Percentiles rank a stretch among this genome's conserved stretches.
phyloP scores from a whole-genome alignment of 2,888 invertebrate genomes.

The Agrochola litura region DNA sequence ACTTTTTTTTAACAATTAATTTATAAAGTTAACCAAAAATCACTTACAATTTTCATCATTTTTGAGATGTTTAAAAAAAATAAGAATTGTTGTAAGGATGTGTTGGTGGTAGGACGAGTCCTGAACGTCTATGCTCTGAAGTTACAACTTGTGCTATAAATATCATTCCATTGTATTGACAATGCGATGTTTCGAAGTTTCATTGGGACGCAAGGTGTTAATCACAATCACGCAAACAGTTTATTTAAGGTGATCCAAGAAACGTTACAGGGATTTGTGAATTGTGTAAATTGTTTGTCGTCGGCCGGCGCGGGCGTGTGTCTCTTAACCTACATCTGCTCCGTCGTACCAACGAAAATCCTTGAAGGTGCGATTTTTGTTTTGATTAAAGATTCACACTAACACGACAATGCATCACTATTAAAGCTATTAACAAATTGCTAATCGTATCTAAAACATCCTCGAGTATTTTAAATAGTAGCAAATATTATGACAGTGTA shows the following conservation, averaged over 20 bases:
- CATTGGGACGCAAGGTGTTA: conserved; percentile 88
- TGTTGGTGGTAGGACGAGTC: conserved; percentile 79
- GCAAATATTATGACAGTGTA: conserved; percentile 30
- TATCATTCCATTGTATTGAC: conserved; percentile 85
- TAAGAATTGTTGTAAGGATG: conserved; percentile 63
- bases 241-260: conserved; percentile 88
- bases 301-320: conserved; percentile 67
- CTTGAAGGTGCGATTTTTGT: conserved; percentile 55
- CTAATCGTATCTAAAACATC: conserved; percentile 44
- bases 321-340: conserved; percentile 78
- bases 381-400: conserved; percentile 54
- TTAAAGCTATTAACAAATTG: conserved; percentile 50
- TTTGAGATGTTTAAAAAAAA: conserved; percentile 63
- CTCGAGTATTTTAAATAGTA: conserved; percentile 11
- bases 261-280: conserved; percentile 86
- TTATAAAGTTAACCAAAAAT: background rate
- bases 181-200: conserved; percentile 85
- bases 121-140: conserved; percentile 83
- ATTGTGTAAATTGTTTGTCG: conserved; percentile 87
- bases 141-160: conserved; percentile 83
- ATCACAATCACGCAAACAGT: conserved; percentile 88
- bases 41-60: conserved; percentile 88
- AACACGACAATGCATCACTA: conserved; percentile 40
- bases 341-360: conserved; percentile 35
- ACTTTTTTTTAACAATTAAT: background rate